Evolutionary conservation across 2,888 invertebrate species (phyloP), one percentile per base, ranked within the genome.

Genomic region (Blera fallax): DNA sequence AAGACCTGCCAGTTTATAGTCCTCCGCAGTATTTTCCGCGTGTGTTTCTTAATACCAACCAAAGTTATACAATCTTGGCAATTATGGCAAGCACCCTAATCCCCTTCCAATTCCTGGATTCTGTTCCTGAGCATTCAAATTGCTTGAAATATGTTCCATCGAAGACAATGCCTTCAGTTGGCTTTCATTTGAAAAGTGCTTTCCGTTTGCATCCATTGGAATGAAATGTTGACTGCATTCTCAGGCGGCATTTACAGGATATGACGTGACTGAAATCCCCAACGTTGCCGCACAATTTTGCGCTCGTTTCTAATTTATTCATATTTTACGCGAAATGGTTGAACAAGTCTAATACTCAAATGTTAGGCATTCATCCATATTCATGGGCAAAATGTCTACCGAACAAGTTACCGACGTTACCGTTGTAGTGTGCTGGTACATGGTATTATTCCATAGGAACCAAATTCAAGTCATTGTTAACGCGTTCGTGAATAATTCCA

Each of bases 261-360:
- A 32, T 14, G 10, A 37, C 10, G 37, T 14, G 14, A 8, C 50
- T 65, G n/a, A 21, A 50, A 52, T 65, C 21, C 37, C 14, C 48
- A 45, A 24, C 32, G 7, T n/a, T 34, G 50, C 37, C 52, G 50
- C 50, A 65, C 14, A 65, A 37, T 52, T 50, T n/a, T 37, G 14
- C 24, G 34, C 14, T 65, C 37, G n/a, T 50, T 34, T 65, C 65
- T 65, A 65, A 65, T 65, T 65, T 65, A 65, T 65, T 65, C 65
- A 65, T 65, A 65, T 50, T 37, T 65, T 21, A 21, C 37, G 24
- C 50, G 65, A 37, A 65, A 34, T 50, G 50, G 65, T 65, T 52
- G 65, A 50, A 50, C 50, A 52, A 52, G 32, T 24, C 37, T 52
- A 50, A 65, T 65, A 37, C 50, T 1, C 32, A 32, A 64, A 48